These are phyloP conservation scores for Telmatherina bonti DNA, from an alignment of 2,797 vertebrate genomes.

Conservation along the genomic window DNA sequence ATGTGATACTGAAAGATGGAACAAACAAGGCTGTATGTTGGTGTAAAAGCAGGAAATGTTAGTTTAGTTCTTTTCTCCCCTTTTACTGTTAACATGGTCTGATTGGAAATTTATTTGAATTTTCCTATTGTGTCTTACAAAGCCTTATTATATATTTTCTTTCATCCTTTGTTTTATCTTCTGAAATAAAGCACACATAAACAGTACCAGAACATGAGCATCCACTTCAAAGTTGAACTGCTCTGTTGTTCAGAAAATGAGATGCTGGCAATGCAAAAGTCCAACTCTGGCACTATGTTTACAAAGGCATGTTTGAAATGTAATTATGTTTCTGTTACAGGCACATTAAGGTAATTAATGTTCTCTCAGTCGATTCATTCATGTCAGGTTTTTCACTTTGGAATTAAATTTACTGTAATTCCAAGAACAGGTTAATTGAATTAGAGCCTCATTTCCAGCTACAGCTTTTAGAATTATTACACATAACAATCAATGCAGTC, in stretches of 20 bases:
- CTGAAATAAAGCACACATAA: conserved; percentile 21
- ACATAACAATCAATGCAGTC: conserved; percentile 6
- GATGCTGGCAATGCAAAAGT: conserved; percentile 35
- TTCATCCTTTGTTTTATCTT: conserved; percentile 11
- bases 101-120: not conserved
- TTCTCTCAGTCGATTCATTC: conserved; percentile 16
- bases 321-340: conserved; percentile 21
- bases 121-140: not conserved
- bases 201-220: conserved; percentile 21
- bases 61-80: not conserved
- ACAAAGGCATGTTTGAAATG: conserved; percentile 4
- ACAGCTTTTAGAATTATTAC: conserved; percentile 7
- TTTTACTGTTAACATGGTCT: not conserved
- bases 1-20: not conserved
- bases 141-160: not conserved
- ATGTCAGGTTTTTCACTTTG: conserved; percentile 6
- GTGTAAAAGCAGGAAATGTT: not conserved
- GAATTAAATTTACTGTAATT: conserved; percentile 30
- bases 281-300: not conserved
- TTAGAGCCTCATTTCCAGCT: conserved; percentile 9
- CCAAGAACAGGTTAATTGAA: conserved; percentile 41
- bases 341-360: conserved; percentile 32
- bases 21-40: not conserved
- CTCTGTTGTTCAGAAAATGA: conserved; percentile 18
- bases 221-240: conserved; percentile 26